Evolutionary conservation across 2,113 vertebrate genomes (phyloP).

Genomic region (Chionodraco myersi): DNA sequence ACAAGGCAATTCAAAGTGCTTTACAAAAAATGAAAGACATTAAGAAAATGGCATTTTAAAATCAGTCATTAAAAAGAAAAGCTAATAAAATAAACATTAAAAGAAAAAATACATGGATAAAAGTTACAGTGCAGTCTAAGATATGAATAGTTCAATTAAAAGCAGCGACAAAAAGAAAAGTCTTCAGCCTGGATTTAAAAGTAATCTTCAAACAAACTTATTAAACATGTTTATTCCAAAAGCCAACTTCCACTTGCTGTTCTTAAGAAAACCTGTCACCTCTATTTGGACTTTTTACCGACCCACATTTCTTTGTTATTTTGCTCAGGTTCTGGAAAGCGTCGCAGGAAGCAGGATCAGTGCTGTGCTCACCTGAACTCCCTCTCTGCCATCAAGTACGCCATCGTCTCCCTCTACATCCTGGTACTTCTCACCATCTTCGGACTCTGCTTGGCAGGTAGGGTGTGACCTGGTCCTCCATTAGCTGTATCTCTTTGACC

Average conservation of each 20-base stretch:
- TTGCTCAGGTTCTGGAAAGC: constrained; percentile 73
- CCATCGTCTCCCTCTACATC: constrained; percentile 85
- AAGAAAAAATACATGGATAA: too few relatives aligned
- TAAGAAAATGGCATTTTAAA: too few relatives aligned
- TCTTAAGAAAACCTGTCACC: neutral
- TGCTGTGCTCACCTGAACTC: constrained; percentile 83
- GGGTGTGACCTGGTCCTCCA: neutral
- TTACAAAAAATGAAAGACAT: too few relatives aligned
- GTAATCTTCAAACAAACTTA: neutral
- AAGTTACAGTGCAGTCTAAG: too few relatives aligned
- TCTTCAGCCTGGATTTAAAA: too few relatives aligned
- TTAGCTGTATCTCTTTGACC: neutral
- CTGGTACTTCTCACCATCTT: constrained; percentile 85
- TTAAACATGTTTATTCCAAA: neutral
- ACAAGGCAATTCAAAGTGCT: too few relatives aligned
- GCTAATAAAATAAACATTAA: too few relatives aligned
- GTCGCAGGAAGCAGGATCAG: constrained; percentile 81
- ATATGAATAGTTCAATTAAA: too few relatives aligned
- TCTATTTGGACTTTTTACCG: neutral
- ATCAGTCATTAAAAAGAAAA: too few relatives aligned
- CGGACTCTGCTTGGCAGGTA: constrained; percentile 86
- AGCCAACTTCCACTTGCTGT: neutral
- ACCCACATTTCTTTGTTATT: neutral
- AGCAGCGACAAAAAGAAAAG: too few relatives aligned
- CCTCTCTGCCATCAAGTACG: constrained; percentile 84